Percentiles rank a stretch among this genome's conserved stretches.
Evolutionary conservation across 2,113 vertebrate genomes (phyloP).

Genomic region (Promerops cafer): DNA sequence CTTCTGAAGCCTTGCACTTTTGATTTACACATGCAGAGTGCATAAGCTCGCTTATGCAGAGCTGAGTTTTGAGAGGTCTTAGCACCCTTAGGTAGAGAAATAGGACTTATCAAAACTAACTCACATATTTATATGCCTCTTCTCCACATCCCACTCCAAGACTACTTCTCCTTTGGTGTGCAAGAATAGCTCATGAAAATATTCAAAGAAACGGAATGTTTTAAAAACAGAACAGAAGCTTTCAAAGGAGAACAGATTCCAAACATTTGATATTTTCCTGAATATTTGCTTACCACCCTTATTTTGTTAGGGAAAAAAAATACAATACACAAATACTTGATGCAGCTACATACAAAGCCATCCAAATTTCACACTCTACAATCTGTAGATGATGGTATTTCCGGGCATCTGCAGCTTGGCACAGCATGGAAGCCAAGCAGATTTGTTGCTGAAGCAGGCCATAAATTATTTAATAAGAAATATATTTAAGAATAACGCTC

Average conservation of each 20-base stretch:
- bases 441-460: constrained; percentile 59
- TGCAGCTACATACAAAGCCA: constrained; percentile 46
- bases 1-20: not conserved
- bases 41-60: not conserved
- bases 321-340: constrained; percentile 59
- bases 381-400: constrained; percentile 63
- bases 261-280: constrained; percentile 56
- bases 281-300: constrained; percentile 50
- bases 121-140: constrained; percentile 15
- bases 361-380: constrained; percentile 63
- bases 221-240: constrained; percentile 59
- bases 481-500: constrained; percentile 32
- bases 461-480: constrained; percentile 61
- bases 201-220: not conserved
- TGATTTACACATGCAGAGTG: not conserved
- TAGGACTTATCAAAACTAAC: not conserved
- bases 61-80: not conserved
- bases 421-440: constrained; percentile 61
- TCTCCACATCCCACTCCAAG: constrained; percentile 3
- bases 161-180: not conserved
- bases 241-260: constrained; percentile 51
- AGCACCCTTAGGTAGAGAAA: not conserved
- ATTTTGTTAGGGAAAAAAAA: constrained; percentile 35
- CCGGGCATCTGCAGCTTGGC: constrained; percentile 58
- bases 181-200: constrained; percentile 42